Percentiles rank a stretch among this genome's conserved stretches.
Evolutionary conservation across 2,797 vertebrate genomes (phyloP).

Genomic region (Poeciliopsis turneri): DNA sequence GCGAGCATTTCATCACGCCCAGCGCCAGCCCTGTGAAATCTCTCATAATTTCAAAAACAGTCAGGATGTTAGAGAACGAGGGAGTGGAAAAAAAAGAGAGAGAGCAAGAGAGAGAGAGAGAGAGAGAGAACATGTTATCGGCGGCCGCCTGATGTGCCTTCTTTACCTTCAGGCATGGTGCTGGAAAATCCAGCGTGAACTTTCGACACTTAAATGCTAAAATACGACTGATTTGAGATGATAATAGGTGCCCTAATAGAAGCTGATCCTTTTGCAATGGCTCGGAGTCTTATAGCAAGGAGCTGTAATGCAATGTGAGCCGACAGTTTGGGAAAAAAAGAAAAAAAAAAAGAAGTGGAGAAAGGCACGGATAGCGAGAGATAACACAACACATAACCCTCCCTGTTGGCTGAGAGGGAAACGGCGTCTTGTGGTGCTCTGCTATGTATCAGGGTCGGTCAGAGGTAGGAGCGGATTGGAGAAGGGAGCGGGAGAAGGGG

Average conservation of each 20-base stretch:
- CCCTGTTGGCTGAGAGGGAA: slow-evolving; percentile 70
- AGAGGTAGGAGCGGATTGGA: slow-evolving; percentile 68
- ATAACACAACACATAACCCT: slow-evolving; percentile 71
- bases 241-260: slow-evolving; percentile 83
- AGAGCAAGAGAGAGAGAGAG: slow-evolving; percentile 14
- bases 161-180: slow-evolving; percentile 75
- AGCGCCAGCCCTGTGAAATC: slow-evolving; percentile 76
- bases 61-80: slow-evolving; percentile 51
- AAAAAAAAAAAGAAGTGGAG: slow-evolving; percentile 44
- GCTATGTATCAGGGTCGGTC: slow-evolving; percentile 67
- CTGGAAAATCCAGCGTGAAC: slow-evolving; percentile 79
- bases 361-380: slow-evolving; percentile 69
- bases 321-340: slow-evolving; percentile 70
- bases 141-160: slow-evolving; percentile 73
- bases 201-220: slow-evolving; percentile 85
- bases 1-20: slow-evolving; percentile 73
- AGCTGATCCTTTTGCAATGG: slow-evolving; percentile 80
- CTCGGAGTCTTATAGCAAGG: slow-evolving; percentile 74
- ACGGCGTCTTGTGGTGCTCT: slow-evolving; percentile 66
- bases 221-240: slow-evolving; percentile 84
- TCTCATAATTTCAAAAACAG: slow-evolving; percentile 71
- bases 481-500: slow-evolving; percentile 66
- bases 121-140: slow-evolving; percentile 62
- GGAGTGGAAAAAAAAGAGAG: slow-evolving; percentile 5
- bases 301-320: slow-evolving; percentile 81